Evolutionary conservation across 2,888 invertebrate species (phyloP), one percentile per base, ranked within the genome.

Genomic region (Tenthredo distinguenda): DNA sequence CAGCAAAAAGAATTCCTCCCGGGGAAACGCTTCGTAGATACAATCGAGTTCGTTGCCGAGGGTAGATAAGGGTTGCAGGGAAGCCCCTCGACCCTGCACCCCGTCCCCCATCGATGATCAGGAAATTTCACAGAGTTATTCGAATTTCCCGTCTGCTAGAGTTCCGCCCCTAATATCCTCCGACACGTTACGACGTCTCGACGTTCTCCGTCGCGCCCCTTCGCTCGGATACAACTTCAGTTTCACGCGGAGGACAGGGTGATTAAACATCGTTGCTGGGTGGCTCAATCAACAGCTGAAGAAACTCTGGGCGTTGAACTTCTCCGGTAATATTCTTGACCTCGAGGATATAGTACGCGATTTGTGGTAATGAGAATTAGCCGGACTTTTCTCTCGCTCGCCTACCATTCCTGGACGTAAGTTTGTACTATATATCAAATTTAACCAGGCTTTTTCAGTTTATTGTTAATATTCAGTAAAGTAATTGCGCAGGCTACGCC

Each of bases 91-190:
- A 37, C 71, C 18, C 40, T 43, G 74, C 40, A 18, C 5, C 3
- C 12, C 62, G 40, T 71, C 71, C 34, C 71, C 40, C 31, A 10
- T 18, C 74, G 21, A 74, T 74, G 40, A 74, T 74, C 81, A 65
- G 81, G 81, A 81, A 81, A 81, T 81, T 81, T 81, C 81, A 81
- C 62, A 62, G 81, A 34, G 81, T 81, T 62, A 26, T 31, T 83
- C 34, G 71, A 83, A 83, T 68, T 83, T 83, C 50, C 77, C 68
- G 83, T 83, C 83, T 83, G 68, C 43, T 34, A 50, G 47, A 50
- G 71, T 83, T 83, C 83, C 83, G 83, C 68, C 83, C 34, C 47
- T 50, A 71, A 71, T 83, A 83, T 83, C 83, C 83, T 83, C 83
- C 81, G 81, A 81, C 62, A 77, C 26, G 62, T 62, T 62, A 37